Evolutionary conservation across 1,140 invertebrate genomes (phyloP), one percentile per base, ranked within the genome.

Genomic region (Ephestia elutella): DNA sequence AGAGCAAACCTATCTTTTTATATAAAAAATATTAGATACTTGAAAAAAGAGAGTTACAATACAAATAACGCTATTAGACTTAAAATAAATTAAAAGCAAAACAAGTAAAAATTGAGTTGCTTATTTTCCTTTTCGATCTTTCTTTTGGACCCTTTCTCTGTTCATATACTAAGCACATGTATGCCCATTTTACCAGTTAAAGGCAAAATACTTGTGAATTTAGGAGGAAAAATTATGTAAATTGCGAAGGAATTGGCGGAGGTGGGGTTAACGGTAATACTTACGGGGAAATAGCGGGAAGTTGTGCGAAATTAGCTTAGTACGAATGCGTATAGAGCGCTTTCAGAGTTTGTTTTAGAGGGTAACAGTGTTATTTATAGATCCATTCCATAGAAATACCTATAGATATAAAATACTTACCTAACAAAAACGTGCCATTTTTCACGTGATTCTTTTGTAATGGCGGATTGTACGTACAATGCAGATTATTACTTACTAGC

Each of bases 141-240:
- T n/a, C n/a, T n/a, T n/a, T n/a, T n/a, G n/a, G n/a, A 10, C 7
- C 30, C 30, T 11, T 32, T 32, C 11, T 9, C 30, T 32, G 18
- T 50, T 50, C 20, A 50, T 50, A 19, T 50, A 50, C 49, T 50
- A 18, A 50, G 8, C 20, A 20, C 18, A 50, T 10, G 49, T 50
- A 50, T 20, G 20, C 30, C 30, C 30, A 32, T 32, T 32, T 32
- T 44, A 30, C 25, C 60, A 57, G 62, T 70, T 75, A 61, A 73
- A 68, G 60, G 64, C 25, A 59, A 68, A 69, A 75, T 72, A 70
- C 70, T 57, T 68, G 72, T 10, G 53, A 68, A 72, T 70, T 73
- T 66, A 58, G 58, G 61, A 49, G 69, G 68, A 73, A 75, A 73
- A 78, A 75, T 75, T 78, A 78, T 78, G 75, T 62, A 75, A 78